phyloP scores from a whole-genome alignment of 2,888 invertebrate species.

The Dyspetes luteomarginatus region DNA sequence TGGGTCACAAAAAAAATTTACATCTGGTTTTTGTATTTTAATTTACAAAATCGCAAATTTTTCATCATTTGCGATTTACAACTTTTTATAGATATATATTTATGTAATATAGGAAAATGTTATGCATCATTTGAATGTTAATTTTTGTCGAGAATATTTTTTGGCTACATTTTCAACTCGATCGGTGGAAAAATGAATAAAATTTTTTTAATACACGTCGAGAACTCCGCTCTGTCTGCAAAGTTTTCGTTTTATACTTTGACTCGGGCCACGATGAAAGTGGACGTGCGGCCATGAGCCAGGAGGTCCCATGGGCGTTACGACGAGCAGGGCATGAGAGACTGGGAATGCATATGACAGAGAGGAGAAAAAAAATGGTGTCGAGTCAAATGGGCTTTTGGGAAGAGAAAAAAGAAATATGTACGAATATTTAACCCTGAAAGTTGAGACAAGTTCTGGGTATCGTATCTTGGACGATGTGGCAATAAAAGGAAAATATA shows the following conservation, averaged over 20 bases:
- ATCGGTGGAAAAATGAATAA: background rate
- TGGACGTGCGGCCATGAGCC: conserved; percentile 55
- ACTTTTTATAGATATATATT: no score
- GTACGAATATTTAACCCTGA: conserved; percentile 37
- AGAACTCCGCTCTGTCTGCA: background rate
- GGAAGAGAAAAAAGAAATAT: conserved; percentile 57
- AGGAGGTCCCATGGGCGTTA: conserved; percentile 63
- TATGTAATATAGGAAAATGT: no score
- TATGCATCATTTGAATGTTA: no score
- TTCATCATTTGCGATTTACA: no score
- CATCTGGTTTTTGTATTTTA: background rate
- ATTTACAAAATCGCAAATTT: background rate
- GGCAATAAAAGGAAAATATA: conserved; percentile 52
- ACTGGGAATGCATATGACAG: conserved; percentile 1
- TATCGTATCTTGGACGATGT: conserved; percentile 27
- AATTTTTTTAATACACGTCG: no score
- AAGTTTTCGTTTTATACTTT: conserved; percentile 30
- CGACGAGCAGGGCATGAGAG: conserved; percentile 14
- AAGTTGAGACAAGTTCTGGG: conserved; percentile 34
- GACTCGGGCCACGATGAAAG: conserved; percentile 18
- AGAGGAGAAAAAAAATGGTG: conserved; percentile 73
- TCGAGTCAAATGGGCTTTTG: conserved; percentile 69
- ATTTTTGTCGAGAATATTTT: background rate
- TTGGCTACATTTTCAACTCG: background rate
- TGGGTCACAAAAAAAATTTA: background rate